Evolutionary conservation across 2,888 invertebrate genomes (phyloP).

Genomic region (Napeogenes sylphis): DNA sequence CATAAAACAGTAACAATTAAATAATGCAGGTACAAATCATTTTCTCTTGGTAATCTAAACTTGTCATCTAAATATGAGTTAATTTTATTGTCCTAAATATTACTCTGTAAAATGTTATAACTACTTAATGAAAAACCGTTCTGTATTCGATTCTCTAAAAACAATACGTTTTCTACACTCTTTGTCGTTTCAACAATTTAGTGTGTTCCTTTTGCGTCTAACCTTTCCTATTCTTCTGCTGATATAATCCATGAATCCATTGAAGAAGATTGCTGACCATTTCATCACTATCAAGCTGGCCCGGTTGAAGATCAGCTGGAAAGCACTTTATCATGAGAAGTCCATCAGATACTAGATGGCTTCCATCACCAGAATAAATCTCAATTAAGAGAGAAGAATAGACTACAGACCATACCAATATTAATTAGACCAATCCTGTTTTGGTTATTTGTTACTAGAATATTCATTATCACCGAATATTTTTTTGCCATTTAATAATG

Average conservation of each 20-base stretch:
- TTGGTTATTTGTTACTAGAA: neutral
- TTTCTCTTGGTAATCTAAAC: too few species aligned
- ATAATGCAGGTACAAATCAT: too few species aligned
- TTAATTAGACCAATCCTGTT: neutral
- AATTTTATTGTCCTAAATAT: too few species aligned
- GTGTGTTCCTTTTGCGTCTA: constrained; percentile 35
- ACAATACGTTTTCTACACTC: too few species aligned
- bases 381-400: constrained; percentile 19
- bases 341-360: constrained; percentile 39
- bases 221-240: constrained; percentile 77
- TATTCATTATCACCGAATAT: too few species aligned
- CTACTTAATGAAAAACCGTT: too few species aligned
- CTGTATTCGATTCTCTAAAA: too few species aligned
- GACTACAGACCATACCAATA: neutral
- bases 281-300: constrained; percentile 80
- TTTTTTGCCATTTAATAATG: too few species aligned
- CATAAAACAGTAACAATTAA: too few species aligned
- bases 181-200: constrained; percentile 1
- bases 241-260: constrained; percentile 85
- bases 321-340: constrained; percentile 55
- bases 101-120: too few species aligned
- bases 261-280: constrained; percentile 86
- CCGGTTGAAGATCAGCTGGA: constrained; percentile 65
- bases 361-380: constrained; percentile 26
- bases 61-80: too few species aligned